A percentile compares a stretch with the other conserved stretches of the same genome.
These are phyloP conservation scores for Caerostris extrusa DNA, from an alignment of 1,140 invertebrate genomes.

Conservation along the genomic window DNA sequence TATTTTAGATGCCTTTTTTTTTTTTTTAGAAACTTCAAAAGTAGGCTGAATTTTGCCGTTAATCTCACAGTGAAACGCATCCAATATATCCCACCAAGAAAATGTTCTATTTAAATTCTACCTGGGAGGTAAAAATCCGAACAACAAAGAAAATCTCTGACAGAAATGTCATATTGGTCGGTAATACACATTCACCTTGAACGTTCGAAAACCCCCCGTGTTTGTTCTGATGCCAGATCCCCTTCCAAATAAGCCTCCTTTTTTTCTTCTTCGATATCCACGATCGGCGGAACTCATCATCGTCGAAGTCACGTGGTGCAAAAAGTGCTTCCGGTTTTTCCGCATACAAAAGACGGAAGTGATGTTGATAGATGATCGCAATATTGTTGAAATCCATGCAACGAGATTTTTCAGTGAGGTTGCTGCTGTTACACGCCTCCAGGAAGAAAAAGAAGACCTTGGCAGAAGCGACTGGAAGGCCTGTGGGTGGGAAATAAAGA, in stretches of 20 bases:
- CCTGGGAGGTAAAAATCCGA: too few species aligned
- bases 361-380: slow-evolving; percentile 61
- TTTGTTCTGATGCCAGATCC: slow-evolving; percentile 2
- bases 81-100: too few species aligned
- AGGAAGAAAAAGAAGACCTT: background rate
- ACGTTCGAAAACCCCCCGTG: background rate
- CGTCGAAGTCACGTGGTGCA: slow-evolving; percentile 36
- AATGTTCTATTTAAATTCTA: too few species aligned
- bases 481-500: background rate
- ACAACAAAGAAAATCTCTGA: background rate
- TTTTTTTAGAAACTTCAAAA: too few species aligned
- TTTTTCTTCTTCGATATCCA: background rate
- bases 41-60: too few species aligned
- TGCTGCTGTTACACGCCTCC: background rate
- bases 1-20: too few species aligned
- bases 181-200: background rate
- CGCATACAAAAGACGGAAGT: slow-evolving; percentile 58
- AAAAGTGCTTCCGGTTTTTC: background rate
- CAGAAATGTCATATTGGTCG: background rate
- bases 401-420: slow-evolving; percentile 49
- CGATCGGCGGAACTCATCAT: slow-evolving; percentile 37
- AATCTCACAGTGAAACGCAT: too few species aligned
- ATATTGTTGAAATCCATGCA: slow-evolving; percentile 39
- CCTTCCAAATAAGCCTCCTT: background rate
- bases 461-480: background rate